Percentiles rank a stretch among this genome's conserved stretches.
Conservation (phyloP, 1,140 invertebrate species). For the Pseudomyrmex flavicornis region DNA sequence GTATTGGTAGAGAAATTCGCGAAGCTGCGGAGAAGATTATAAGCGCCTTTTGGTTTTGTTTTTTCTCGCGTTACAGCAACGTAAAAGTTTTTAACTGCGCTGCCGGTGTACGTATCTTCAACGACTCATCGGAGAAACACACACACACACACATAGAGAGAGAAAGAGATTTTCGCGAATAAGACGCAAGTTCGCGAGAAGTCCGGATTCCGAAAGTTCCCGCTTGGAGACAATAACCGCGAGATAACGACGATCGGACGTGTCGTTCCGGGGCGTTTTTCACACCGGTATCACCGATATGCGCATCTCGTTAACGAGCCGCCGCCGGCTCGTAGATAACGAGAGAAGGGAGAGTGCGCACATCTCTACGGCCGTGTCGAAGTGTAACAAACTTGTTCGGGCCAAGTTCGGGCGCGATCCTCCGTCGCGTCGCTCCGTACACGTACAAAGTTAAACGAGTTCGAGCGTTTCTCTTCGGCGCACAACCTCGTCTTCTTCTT, state of each 20-base stretch:
- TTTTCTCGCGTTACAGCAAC: background rate
- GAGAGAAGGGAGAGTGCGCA: background rate
- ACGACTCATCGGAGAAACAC: too few relatives aligned
- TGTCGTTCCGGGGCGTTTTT: slow-evolving; percentile 2
- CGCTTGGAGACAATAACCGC: slow-evolving; percentile 1
- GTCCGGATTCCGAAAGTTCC: background rate
- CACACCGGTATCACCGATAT: background rate
- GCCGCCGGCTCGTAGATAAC: slow-evolving; percentile 10
- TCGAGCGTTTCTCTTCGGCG: background rate
- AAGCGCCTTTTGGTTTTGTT: background rate
- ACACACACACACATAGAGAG: too few relatives aligned
- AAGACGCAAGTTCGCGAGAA: background rate
- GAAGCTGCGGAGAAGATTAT: background rate
- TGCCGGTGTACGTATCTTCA: background rate
- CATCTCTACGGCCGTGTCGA: background rate
- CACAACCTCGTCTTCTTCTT: background rate
- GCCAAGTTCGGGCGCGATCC: slow-evolving; percentile 52
- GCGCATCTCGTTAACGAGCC: slow-evolving; percentile 38
- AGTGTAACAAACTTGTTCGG: slow-evolving; percentile 22
- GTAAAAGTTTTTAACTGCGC: background rate
- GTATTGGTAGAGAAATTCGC: background rate
- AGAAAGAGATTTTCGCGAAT: too few relatives aligned
- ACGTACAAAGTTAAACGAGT: slow-evolving; percentile 57
- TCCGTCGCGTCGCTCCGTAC: background rate
- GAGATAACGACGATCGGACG: slow-evolving; percentile 16